phyloP scores from a whole-genome alignment of 1,140 invertebrate species.

The Leucophenga varia region DNA sequence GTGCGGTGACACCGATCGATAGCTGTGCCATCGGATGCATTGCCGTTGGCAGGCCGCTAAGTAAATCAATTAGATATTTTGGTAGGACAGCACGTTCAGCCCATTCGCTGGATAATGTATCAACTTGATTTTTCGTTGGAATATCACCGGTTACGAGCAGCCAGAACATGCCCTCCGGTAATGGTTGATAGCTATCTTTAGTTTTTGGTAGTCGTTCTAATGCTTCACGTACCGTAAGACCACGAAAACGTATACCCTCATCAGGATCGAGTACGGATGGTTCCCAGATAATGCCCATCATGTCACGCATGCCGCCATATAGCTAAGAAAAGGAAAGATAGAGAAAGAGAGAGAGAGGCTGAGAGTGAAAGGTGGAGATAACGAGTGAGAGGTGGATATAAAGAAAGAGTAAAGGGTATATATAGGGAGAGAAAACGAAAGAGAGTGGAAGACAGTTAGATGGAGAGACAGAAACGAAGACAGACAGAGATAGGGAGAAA shows the following conservation, averaged over 20 bases:
- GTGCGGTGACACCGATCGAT: slow-evolving; percentile 81
- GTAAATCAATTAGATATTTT: slow-evolving; percentile 85
- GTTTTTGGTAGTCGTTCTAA: slow-evolving; percentile 85
- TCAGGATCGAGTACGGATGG: slow-evolving; percentile 90
- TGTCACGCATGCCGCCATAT: slow-evolving; percentile 95
- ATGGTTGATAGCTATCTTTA: slow-evolving; percentile 77
- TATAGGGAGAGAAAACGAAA: too few species aligned
- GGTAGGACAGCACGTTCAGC: slow-evolving; percentile 74
- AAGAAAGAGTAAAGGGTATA: too few species aligned
- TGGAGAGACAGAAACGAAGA: too few species aligned
- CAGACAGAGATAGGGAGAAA: too few species aligned
- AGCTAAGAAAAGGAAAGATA: too few species aligned
- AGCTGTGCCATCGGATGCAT: slow-evolving; percentile 95
- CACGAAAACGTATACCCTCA: slow-evolving; percentile 90
- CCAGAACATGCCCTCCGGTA: slow-evolving; percentile 94
- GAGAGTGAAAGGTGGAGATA: too few species aligned
- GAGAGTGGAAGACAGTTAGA: too few species aligned
- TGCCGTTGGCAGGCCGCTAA: slow-evolving; percentile 89
- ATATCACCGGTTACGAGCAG: slow-evolving; percentile 86
- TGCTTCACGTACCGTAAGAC: slow-evolving; percentile 88
- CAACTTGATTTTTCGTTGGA: slow-evolving; percentile 76
- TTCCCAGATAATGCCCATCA: slow-evolving; percentile 88
- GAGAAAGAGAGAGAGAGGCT: too few species aligned
- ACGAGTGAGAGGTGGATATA: too few species aligned
- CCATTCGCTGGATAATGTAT: slow-evolving; percentile 85